phyloP scores from a whole-genome alignment of 23 tunicate species.

The Ciona savignyi region DNA sequence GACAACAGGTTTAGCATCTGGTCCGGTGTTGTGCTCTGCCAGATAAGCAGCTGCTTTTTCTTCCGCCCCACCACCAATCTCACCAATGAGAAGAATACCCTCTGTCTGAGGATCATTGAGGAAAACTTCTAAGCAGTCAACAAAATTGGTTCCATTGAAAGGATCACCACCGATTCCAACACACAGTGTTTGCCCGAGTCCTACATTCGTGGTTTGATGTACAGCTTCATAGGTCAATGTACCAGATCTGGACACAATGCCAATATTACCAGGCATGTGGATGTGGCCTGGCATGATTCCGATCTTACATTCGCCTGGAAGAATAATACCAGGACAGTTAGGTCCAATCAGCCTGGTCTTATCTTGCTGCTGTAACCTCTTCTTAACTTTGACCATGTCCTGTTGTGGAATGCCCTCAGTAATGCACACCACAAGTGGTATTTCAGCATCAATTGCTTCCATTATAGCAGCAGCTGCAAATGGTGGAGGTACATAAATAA shows the following conservation, averaged over 20 bases:
- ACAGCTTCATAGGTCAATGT: slow-evolving; percentile 95
- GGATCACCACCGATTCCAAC: slow-evolving; percentile 99
- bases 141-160: slow-evolving; percentile 91
- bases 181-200: slow-evolving; percentile 91
- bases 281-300: slow-evolving; percentile 99
- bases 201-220: slow-evolving; percentile 87
- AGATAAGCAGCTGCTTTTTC: slow-evolving; percentile 97
- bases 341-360: slow-evolving; percentile 95
- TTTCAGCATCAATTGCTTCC: slow-evolving; percentile 98
- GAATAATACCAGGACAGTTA: slow-evolving; percentile 95
- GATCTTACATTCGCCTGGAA: slow-evolving; percentile 93
- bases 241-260: slow-evolving; percentile 97
- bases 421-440: slow-evolving; percentile 96
- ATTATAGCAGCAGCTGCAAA: slow-evolving; percentile 97
- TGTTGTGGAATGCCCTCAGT: slow-evolving; percentile 98
- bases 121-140: slow-evolving; percentile 96
- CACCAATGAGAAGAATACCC: slow-evolving; percentile 93
- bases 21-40: slow-evolving; percentile 72
- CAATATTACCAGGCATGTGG: slow-evolving; percentile 93
- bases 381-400: slow-evolving; percentile 97
- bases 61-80: slow-evolving; percentile 98
- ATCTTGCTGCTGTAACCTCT: slow-evolving; percentile 47
- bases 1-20: slow-evolving; percentile 89
- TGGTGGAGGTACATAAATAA: slow-evolving; percentile 96
- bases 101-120: slow-evolving; percentile 91